These are phyloP conservation scores for Trichacis sp. DNA, from an alignment of 2,888 invertebrate species.

Conservation along the genomic window DNA sequence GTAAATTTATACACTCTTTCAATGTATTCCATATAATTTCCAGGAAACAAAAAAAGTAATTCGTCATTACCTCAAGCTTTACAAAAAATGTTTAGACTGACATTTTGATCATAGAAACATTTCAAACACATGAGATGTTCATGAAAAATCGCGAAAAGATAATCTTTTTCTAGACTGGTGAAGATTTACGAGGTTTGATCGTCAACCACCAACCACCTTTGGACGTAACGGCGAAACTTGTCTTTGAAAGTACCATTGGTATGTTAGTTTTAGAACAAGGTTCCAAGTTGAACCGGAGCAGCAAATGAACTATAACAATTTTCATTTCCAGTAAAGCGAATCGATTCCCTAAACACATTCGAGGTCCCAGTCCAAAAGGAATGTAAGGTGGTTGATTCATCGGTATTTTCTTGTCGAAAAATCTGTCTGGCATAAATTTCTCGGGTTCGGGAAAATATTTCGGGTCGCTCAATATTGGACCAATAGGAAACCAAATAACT, in stretches of 20 bases:
- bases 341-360: slow-evolving; percentile 62
- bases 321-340: slow-evolving; percentile 51
- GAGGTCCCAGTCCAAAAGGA: slow-evolving; percentile 65
- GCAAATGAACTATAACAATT: slow-evolving; percentile 46
- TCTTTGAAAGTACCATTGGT: slow-evolving; percentile 42
- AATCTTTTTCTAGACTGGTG: no score
- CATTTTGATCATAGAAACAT: no score
- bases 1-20: no score
- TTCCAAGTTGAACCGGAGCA: no score
- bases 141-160: no score
- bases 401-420: slow-evolving; percentile 55
- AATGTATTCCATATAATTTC: no score
- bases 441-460: no score
- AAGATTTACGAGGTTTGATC: slow-evolving; percentile 23
- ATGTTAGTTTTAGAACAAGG: no score
- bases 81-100: no score
- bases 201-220: slow-evolving; percentile 40
- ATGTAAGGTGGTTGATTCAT: slow-evolving; percentile 52
- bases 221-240: slow-evolving; percentile 29
- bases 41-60: no score
- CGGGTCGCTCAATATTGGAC: slow-evolving; percentile 67
- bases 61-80: no score
- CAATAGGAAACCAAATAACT: slow-evolving; percentile 62
- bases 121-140: no score
- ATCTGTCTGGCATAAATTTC: slow-evolving; percentile 69